Evolutionary conservation across 2,888 invertebrate genomes (phyloP).

Genomic region (Resseliella maxima): DNA sequence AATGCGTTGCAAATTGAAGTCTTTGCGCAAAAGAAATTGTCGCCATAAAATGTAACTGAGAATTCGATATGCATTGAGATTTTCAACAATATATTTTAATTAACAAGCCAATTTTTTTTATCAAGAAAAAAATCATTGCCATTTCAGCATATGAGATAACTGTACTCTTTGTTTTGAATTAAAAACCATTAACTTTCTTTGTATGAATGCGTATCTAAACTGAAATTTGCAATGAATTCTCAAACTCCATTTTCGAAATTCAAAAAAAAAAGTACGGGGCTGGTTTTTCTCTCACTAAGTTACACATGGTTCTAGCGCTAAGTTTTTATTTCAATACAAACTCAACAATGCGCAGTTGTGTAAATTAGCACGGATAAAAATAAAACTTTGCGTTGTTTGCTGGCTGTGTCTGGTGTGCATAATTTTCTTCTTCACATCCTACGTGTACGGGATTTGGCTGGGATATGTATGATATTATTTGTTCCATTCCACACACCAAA

Average conservation of each 20-base stretch:
- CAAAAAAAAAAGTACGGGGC: not conserved
- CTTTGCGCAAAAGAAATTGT: not conserved
- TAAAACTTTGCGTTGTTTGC: slow-evolving; percentile 29
- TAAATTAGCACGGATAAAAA: slow-evolving; percentile 53
- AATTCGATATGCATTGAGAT: slow-evolving; percentile 27
- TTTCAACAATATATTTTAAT: slow-evolving; percentile 36
- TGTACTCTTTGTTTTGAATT: not conserved
- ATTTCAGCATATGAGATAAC: slow-evolving; percentile 10
- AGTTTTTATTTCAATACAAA: slow-evolving; percentile 28
- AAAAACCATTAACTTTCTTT: slow-evolving; percentile 24
- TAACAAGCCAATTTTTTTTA: not conserved
- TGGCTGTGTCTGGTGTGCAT: slow-evolving; percentile 4
- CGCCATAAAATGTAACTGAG: slow-evolving; percentile 7
- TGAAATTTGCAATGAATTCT: not conserved
- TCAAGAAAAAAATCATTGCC: not conserved
- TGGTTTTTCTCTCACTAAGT: not conserved
- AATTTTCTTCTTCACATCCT: slow-evolving; percentile 45
- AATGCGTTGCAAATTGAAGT: slow-evolving; percentile 26
- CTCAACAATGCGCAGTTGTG: slow-evolving; percentile 21
- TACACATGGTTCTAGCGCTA: slow-evolving; percentile 26
- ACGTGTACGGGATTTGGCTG: slow-evolving; percentile 15
- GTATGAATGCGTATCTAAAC: not conserved
- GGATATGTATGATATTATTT: not conserved
- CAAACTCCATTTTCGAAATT: not conserved
- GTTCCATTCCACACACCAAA: not conserved